A percentile compares a stretch with the other conserved stretches of the same genome.
Conservation (phyloP, 2,797 vertebrate species). For the Mus minutoides region DNA sequence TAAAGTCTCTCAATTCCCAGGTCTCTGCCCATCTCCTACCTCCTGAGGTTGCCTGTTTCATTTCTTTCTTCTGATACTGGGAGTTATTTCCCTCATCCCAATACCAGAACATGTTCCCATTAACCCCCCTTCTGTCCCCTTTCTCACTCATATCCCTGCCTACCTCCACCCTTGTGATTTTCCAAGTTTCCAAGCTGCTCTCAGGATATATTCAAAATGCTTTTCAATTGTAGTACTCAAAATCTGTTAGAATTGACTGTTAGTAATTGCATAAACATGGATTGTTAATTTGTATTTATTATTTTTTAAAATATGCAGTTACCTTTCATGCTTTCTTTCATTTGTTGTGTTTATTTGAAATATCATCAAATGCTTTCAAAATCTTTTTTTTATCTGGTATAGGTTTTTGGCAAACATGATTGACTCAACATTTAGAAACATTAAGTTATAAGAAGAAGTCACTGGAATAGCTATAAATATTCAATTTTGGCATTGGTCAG, state of each 20-base stretch:
- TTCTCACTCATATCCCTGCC: no score
- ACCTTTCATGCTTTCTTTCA: neutral
- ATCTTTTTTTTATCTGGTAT: neutral
- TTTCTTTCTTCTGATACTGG: no score
- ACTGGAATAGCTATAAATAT: neutral
- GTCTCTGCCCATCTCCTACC: no score
- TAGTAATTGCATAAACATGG: neutral
- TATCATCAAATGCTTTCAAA: neutral
- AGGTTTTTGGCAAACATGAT: neutral
- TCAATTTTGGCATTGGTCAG: neutral
- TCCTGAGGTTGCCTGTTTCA: no score
- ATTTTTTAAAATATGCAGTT: neutral
- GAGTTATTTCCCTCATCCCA: no score
- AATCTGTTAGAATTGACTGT: neutral
- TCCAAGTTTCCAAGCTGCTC: neutral
- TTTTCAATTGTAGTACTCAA: neutral
- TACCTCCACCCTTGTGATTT: no score
- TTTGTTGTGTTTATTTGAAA: neutral
- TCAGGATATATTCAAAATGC: neutral
- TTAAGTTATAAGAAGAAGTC: neutral
- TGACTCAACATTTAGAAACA: neutral
- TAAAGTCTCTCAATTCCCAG: no score
- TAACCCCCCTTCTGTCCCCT: no score
- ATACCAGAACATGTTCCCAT: no score
- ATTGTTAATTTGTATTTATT: neutral